Conservation (phyloP, 92 coral and sea anemone species). For the Siderastrea radians region DNA sequence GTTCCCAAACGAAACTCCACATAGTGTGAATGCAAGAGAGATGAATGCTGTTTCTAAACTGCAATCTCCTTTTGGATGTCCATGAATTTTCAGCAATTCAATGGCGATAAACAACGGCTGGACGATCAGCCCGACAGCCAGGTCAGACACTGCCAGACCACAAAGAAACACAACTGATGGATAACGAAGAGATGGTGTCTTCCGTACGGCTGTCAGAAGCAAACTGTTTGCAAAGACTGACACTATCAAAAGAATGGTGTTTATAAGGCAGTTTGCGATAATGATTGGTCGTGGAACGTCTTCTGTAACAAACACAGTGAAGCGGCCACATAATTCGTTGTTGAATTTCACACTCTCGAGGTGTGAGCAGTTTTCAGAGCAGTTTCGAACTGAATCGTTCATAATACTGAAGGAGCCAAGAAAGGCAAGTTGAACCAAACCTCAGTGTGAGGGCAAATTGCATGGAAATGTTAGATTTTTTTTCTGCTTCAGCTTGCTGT, state of each 20-base stretch:
- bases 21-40: background rate
- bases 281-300: background rate
- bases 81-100: constrained; percentile 18
- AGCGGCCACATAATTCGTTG: background rate
- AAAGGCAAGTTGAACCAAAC: background rate
- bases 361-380: constrained; percentile 2
- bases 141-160: constrained; percentile 30
- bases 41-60: background rate
- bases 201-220: constrained; percentile 18
- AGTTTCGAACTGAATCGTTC: background rate
- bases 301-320: background rate
- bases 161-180: constrained; percentile 19
- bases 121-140: constrained; percentile 12
- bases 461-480: too few relatives aligned
- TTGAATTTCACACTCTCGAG: background rate
- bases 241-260: background rate
- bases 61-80: background rate
- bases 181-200: constrained; percentile 3
- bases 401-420: background rate
- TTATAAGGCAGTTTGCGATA: background rate
- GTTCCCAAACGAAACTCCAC: constrained; percentile 10
- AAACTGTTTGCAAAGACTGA: constrained; percentile 13
- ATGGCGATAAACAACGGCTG: constrained; percentile 9
- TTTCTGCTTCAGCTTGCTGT: background rate
- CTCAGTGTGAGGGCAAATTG: too few relatives aligned